These are phyloP conservation scores for Drosophila sp. DNA, from an alignment of 1,140 invertebrate genomes.

Conservation along the genomic window DNA sequence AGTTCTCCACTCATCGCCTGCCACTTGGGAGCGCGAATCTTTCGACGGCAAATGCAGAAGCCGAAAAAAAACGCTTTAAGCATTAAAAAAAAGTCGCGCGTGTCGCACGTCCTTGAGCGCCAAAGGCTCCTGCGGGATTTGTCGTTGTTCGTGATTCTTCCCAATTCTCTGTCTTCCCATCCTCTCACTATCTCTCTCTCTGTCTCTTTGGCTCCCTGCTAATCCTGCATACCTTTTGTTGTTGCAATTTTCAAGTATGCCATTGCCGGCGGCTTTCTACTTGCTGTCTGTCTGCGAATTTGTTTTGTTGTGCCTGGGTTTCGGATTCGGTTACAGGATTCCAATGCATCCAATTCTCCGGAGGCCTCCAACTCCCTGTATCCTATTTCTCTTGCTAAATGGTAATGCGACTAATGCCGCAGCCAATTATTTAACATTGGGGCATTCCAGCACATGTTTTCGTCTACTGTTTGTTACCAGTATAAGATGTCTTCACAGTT, in stretches of 20 bases:
- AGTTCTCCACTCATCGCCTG: slow-evolving; percentile 63
- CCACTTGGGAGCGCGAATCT: slow-evolving; percentile 55
- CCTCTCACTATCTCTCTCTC: background rate
- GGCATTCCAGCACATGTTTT: slow-evolving; percentile 43
- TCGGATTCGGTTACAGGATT: slow-evolving; percentile 43
- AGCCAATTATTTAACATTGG: slow-evolving; percentile 53
- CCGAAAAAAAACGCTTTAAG: slow-evolving; percentile 24
- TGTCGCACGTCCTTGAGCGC: slow-evolving; percentile 50
- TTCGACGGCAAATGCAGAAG: no score
- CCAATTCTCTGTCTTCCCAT: no score
- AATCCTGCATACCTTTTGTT: slow-evolving; percentile 35
- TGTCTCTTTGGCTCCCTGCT: background rate
- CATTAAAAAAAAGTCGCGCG: slow-evolving; percentile 33
- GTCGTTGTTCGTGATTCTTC: slow-evolving; percentile 25
- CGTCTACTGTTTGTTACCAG: no score
- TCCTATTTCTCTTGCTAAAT: slow-evolving; percentile 16
- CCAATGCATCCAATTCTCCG: slow-evolving; percentile 44
- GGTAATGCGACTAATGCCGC: slow-evolving; percentile 26
- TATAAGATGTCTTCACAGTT: no score
- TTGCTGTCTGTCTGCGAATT: slow-evolving; percentile 44
- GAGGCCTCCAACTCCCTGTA: background rate
- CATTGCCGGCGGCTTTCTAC: slow-evolving; percentile 6
- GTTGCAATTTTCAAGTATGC: slow-evolving; percentile 68
- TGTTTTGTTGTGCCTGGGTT: slow-evolving; percentile 42
- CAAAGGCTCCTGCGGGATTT: slow-evolving; percentile 47